Evolutionary conservation across 2,888 invertebrate genomes (phyloP).

Genomic region (Nebria brevicollis): DNA sequence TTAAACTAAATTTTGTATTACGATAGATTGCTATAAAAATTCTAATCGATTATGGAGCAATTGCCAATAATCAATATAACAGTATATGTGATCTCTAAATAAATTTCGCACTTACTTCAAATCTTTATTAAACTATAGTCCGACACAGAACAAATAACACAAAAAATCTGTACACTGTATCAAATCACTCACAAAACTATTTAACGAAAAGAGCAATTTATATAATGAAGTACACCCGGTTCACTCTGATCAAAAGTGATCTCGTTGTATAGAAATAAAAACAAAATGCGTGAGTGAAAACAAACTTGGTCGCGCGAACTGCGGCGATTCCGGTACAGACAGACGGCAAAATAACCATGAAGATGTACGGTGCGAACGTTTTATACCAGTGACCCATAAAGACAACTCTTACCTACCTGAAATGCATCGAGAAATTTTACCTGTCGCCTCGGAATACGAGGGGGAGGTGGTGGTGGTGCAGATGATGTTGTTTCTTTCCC

Average conservation of each 20-base stretch:
- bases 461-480: background rate
- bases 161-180: background rate
- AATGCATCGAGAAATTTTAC: conserved; percentile 40
- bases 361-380: conserved; percentile 56
- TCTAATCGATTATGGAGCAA: too few relatives aligned
- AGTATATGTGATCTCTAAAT: too few relatives aligned
- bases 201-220: background rate
- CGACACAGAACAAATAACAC: background rate
- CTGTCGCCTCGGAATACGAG: conserved; percentile 23
- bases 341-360: conserved; percentile 57
- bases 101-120: background rate
- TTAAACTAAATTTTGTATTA: too few relatives aligned
- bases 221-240: background rate
- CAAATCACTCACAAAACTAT: background rate
- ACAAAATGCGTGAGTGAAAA: conserved; percentile 13
- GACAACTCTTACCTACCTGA: conserved; percentile 42
- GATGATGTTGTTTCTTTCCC: background rate
- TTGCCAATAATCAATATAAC: too few relatives aligned
- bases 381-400: conserved; percentile 60
- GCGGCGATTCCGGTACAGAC: conserved; percentile 54
- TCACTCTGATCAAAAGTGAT: background rate
- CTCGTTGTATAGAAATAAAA: background rate
- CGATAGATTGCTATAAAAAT: too few relatives aligned
- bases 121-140: background rate
- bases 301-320: conserved; percentile 6